Evolutionary conservation across 2,888 invertebrate genomes (phyloP).

Genomic region (Meteorus colon): DNA sequence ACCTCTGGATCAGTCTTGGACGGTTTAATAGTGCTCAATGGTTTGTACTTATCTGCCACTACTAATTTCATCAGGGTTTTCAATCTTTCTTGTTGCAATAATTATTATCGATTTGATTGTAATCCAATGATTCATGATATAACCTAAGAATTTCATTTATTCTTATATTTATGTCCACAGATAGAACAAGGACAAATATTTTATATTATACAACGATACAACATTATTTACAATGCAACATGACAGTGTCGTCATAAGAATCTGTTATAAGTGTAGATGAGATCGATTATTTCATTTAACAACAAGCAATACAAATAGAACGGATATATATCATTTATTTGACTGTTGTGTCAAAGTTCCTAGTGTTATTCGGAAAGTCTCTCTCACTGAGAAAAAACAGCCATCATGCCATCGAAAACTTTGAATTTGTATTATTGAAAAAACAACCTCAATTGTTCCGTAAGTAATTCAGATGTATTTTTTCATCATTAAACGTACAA

Average conservation of each 20-base stretch:
- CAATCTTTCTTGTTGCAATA: neutral
- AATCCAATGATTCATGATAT: slow-evolving; percentile 21
- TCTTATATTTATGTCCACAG: slow-evolving; percentile 30
- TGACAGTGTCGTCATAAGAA: neutral
- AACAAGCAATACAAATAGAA: neutral
- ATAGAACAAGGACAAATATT: neutral
- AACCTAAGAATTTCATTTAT: slow-evolving; percentile 8
- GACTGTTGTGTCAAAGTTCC: neutral
- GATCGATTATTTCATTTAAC: neutral
- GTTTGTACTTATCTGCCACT: slow-evolving; percentile 31
- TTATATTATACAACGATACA: neutral
- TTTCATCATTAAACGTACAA: slow-evolving; percentile 9
- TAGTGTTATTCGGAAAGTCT: neutral
- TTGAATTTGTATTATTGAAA: slow-evolving; percentile 19
- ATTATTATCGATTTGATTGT: slow-evolving; percentile 9
- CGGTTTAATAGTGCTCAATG: slow-evolving; percentile 33
- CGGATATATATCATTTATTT: neutral
- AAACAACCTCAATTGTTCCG: slow-evolving; percentile 44
- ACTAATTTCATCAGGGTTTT: neutral
- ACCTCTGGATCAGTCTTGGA: slow-evolving; percentile 35
- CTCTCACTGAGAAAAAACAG: neutral
- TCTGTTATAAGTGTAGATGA: neutral
- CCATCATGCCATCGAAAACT: slow-evolving; percentile 30
- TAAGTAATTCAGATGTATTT: slow-evolving; percentile 45
- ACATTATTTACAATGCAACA: neutral